phyloP scores from a whole-genome alignment of 1,140 invertebrate species.

The Helicoverpa zea region DNA sequence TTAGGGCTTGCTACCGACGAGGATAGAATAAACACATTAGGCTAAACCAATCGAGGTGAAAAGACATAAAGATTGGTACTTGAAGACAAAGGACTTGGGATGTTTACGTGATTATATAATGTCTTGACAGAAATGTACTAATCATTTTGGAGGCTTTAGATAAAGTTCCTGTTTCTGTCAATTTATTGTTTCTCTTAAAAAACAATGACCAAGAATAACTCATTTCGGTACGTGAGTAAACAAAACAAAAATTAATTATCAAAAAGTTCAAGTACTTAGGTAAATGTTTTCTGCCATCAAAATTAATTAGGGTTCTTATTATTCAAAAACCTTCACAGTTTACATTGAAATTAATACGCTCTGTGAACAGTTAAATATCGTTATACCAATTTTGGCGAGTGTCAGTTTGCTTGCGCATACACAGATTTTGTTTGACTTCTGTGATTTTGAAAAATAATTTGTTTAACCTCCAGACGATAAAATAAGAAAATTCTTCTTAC shows the following conservation, averaged over 20 bases:
- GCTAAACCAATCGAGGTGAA: too few species aligned
- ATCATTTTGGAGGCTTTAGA: neutral
- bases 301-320: constrained; percentile 6
- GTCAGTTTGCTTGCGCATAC: neutral
- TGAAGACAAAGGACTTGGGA: too few species aligned
- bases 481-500: too few species aligned
- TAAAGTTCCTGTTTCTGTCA: neutral
- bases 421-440: neutral
- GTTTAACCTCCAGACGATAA: too few species aligned
- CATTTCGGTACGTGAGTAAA: neutral
- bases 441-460: too few species aligned
- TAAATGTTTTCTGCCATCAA: neutral
- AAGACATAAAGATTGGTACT: too few species aligned
- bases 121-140: too few species aligned
- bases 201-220: too few species aligned
- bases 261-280: neutral
- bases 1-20: too few species aligned
- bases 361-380: neutral
- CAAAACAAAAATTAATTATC: neutral
- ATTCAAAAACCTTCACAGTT: constrained; percentile 2
- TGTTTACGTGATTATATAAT: too few species aligned
- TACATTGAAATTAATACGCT: neutral
- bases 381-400: neutral
- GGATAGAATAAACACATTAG: too few species aligned
- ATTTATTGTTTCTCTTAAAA: too few species aligned